phyloP scores from a whole-genome alignment of 2,113 vertebrate genomes.

The Phylloscopus whistleri region DNA sequence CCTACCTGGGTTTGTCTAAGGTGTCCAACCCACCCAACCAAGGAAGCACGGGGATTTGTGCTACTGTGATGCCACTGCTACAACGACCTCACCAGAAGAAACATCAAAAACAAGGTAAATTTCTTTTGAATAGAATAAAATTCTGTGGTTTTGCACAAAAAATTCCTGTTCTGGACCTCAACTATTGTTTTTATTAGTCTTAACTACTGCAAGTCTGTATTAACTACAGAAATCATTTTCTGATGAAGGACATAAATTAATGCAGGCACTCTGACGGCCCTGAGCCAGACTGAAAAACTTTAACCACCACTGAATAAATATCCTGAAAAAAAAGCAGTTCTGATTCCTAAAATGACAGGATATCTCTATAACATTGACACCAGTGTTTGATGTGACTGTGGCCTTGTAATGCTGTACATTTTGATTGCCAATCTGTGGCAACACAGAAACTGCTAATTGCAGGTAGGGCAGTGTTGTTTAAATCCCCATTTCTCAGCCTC shows the following conservation, averaged over 20 bases:
- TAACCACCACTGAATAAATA: background rate
- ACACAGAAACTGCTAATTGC: background rate
- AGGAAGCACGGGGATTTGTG: constrained; percentile 18
- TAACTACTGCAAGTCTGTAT: background rate
- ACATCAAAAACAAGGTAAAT: background rate
- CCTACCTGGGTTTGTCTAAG: constrained; percentile 27
- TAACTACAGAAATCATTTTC: background rate
- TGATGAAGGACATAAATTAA: background rate
- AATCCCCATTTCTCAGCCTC: background rate
- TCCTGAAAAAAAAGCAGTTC: background rate
- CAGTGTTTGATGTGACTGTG: background rate
- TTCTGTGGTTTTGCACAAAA: constrained; percentile 3
- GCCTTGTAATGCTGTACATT: background rate
- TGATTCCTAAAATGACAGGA: background rate
- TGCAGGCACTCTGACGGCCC: background rate
- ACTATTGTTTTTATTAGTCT: background rate
- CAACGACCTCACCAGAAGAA: background rate
- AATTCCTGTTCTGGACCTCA: background rate
- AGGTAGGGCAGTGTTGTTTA: background rate
- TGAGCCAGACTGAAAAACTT: background rate
- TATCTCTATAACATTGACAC: background rate
- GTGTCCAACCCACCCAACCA: constrained; percentile 1
- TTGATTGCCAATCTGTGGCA: background rate
- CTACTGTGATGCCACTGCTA: constrained; percentile 16
- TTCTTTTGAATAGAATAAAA: background rate